These are phyloP conservation scores for Acomys russatus DNA, from an alignment of 2,797 vertebrate species.

Conservation along the genomic window DNA sequence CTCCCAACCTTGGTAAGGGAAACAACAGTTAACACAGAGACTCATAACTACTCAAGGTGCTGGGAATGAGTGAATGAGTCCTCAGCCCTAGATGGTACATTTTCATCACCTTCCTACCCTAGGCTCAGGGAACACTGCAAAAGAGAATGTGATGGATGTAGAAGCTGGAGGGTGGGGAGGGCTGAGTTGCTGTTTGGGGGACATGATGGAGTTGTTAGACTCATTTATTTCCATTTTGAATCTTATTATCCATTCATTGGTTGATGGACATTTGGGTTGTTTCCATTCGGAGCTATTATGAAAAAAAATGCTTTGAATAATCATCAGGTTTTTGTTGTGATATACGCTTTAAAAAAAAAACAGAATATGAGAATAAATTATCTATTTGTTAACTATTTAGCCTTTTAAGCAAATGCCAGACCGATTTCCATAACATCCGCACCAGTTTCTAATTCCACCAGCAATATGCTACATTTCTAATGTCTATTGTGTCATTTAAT, in stretches of 20 bases:
- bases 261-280: background rate
- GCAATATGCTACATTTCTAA: background rate
- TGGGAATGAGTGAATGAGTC: background rate
- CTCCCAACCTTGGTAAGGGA: background rate
- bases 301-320: background rate
- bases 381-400: background rate
- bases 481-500: constrained; percentile 32
- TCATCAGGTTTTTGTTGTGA: background rate
- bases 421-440: constrained; percentile 39
- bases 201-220: background rate
- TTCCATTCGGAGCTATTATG: background rate
- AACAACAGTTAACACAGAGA: background rate
- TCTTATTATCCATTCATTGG: background rate
- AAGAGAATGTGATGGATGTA: background rate
- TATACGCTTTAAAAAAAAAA: background rate
- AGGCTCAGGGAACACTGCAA: background rate
- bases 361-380: background rate
- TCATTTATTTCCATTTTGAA: background rate
- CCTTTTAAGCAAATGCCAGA: background rate
- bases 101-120: background rate
- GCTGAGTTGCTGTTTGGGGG: background rate
- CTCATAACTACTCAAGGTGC: background rate
- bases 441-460: constrained; percentile 3
- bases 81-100: background rate
- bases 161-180: background rate